These are phyloP conservation scores for Epinephelus fuscoguttatus DNA, from an alignment of 2,113 vertebrate species.

Conservation along the genomic window DNA sequence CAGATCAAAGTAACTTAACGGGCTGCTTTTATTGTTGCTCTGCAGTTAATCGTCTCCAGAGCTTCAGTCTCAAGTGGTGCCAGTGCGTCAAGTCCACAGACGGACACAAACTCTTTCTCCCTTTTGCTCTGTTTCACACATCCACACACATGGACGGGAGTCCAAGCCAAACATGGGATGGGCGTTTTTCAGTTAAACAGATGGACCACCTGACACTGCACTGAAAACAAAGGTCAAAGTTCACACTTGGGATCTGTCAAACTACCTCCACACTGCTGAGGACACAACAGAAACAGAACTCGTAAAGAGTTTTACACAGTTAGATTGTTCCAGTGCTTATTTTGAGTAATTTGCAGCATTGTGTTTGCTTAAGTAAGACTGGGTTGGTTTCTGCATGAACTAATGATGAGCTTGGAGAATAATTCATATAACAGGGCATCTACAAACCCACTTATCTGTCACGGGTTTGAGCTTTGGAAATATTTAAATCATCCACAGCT, in stretches of 20 bases:
- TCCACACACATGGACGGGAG: conserved; percentile 18
- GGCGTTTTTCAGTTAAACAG: conserved; percentile 52
- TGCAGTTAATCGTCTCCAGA: conserved; percentile 68
- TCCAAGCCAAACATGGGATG: conserved; percentile 37
- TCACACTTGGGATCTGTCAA: conserved; percentile 2
- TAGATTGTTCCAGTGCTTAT: neutral
- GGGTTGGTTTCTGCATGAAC: neutral
- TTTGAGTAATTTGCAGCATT: neutral
- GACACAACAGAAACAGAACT: conserved; percentile 30
- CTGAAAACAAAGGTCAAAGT: conserved; percentile 46
- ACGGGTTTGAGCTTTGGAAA: neutral
- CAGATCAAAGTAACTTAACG: conserved; percentile 71
- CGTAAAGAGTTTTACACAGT: conserved; percentile 18
- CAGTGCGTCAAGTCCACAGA: conserved; percentile 27
- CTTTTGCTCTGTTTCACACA: conserved; percentile 28
- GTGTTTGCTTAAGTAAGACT: neutral
- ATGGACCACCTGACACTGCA: conserved; percentile 56
- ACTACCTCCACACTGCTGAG: conserved; percentile 15
- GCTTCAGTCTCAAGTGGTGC: conserved; percentile 30
- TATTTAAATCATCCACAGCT: neutral
- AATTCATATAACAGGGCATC: neutral
- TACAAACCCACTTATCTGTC: neutral
- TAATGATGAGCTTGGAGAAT: neutral
- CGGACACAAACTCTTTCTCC: conserved; percentile 16
- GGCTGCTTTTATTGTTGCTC: conserved; percentile 51